phyloP scores from a whole-genome alignment of 2,113 vertebrate species.

The Triplophysa tibetana region DNA sequence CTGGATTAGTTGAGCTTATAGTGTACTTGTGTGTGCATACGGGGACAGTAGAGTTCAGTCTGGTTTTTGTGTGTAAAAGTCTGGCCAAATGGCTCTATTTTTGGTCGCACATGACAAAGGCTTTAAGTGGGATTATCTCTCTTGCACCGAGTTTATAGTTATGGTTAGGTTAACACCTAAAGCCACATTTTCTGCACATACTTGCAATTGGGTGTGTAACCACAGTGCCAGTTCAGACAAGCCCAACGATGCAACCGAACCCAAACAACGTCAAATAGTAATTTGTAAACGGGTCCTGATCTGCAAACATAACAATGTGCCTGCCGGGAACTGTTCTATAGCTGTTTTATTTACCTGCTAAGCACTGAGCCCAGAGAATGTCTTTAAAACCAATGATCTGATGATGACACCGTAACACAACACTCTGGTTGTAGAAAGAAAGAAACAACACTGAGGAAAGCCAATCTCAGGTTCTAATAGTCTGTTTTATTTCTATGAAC shows the following conservation, averaged over 20 bases:
- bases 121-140: background rate
- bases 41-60: conserved; percentile 23
- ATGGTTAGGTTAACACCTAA: conserved; percentile 18
- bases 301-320: conserved; percentile 2
- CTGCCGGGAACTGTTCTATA: background rate
- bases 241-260: background rate
- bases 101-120: conserved; percentile 36
- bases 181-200: background rate
- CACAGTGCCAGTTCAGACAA: background rate
- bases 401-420: background rate
- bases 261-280: background rate
- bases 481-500: too few relatives aligned
- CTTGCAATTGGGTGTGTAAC: background rate
- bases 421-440: background rate
- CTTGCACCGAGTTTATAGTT: background rate
- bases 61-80: conserved; percentile 25
- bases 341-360: conserved; percentile 16
- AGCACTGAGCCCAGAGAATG: background rate
- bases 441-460: background rate
- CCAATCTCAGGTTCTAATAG: too few relatives aligned
- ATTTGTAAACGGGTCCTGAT: conserved; percentile 10
- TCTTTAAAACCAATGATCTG: conserved; percentile 37
- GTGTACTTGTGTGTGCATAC: conserved; percentile 17
- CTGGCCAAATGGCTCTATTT: conserved; percentile 40
- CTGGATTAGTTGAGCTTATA: conserved; percentile 36